Evolutionary conservation across 2,797 vertebrate genomes (phyloP), one percentile per base, ranked within the genome.

Genomic region (Oceanodroma leucorhoa): DNA sequence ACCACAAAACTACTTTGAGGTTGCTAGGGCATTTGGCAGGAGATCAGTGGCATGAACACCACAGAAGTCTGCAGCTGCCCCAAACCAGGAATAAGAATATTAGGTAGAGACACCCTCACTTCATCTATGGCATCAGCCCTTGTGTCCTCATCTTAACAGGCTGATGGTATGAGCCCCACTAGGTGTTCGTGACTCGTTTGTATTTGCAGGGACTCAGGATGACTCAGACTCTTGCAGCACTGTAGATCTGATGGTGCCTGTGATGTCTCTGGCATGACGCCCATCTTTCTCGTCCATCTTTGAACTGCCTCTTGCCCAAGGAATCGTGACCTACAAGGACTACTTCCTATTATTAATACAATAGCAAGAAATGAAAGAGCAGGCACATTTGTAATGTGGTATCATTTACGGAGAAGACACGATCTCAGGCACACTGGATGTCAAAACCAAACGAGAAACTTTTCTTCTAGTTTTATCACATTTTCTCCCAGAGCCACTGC

Each of bases 401-500:
- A 58, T 80, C 32, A 30, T 84, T 91, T 94, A 55, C 1, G 2
- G 50, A 75, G 46, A 51, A 93, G 54, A 66, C 64, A 62, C 0
- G 3, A 66, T 80, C 84, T 85, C 61, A 41, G 69, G 26, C 82
- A 81, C 40, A 17, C 11, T 29, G 67, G 45, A 65, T 93, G 50
- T 77, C 81, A 89, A 89, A 95, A 81, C 36, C 54, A 80, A 87
- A 92, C 78, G 40, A 89, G 90, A 95, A 94, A 87, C 72, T 95
- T 95, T 95, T 90, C 75, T 77, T 54, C 72, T 34, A 87, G 65
- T 89, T 97, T 92, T 85, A 89, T 85, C 86, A 67, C 78, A 90
- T 50, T 87, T 94, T 86, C 81, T 94, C 36, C 26, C 46, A 69
- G 60, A 96, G 64, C 36, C 48, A 67, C 22, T 45, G 41, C 72